Base-by-base conservation (phyloP, 1,140 invertebrate genomes). In the Oryctes rhinoceros region DNA sequence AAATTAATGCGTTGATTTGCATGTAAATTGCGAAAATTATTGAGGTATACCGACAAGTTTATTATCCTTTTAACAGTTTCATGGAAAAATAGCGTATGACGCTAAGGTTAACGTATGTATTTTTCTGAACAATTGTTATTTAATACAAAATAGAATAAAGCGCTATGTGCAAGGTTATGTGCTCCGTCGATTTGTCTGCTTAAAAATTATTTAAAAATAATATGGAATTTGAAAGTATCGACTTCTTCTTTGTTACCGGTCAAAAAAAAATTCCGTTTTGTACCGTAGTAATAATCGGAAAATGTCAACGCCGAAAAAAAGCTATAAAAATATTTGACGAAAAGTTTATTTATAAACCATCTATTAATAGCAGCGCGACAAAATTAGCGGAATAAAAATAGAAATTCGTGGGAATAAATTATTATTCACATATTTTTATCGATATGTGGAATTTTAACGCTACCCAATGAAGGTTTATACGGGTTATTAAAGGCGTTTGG, bases 381-480 rank as follows among this genome's bases (percentile, higher is more conserved):
- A 62, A 62, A 10, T 62, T 62, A 62, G 53, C 53, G 9, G 13
- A 62, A 62, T 62, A 62, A 18, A 62, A 62, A 62, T 62, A 62
- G 53, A 62, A 10, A 62, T 62, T 5, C 3, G 53, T 62, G 53
- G 53, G 53, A 62, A 62, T 62, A 20, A 62, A 62, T 62, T 10
- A 62, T 62, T 62, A 62, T 62, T n/a, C 20, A 18, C 53, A 62
- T 20, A 62, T 62, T 62, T 62, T 62, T 62, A 13, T 62, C 53
- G 53, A 62, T n/a, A 62, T 62, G 20, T 18, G 53, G 53, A 62
- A 62, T 62, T 62, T 62, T 62, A 62, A 62, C 13, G 53, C 20
- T 20, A 62, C 15, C 53, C 15, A 20, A 18, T 30, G 15, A 20
- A 6, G 53, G 15, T 62, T 62, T 18, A 62, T 18, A 20, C 53